A percentile compares a stretch with the other conserved stretches of the same genome.
phyloP scores from a whole-genome alignment of 2,888 invertebrate species.

The Charanyca ferruginea region DNA sequence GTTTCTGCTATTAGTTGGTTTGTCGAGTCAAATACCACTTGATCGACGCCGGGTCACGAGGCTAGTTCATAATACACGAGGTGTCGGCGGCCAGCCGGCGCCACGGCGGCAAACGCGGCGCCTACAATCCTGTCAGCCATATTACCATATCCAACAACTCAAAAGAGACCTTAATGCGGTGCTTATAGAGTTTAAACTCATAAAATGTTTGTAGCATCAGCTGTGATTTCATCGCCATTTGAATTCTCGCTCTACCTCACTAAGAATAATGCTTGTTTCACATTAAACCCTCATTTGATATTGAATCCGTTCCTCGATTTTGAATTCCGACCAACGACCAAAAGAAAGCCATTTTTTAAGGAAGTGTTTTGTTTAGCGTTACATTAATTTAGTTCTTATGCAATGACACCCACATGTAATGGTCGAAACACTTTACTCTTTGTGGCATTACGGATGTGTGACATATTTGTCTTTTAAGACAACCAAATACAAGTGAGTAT shows the following conservation, averaged over 20 bases:
- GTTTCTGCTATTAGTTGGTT: slow-evolving; percentile 79
- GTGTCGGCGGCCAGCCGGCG: slow-evolving; percentile 90
- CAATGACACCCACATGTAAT: slow-evolving; percentile 63
- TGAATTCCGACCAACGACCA: slow-evolving; percentile 86
- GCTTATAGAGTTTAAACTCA: slow-evolving; percentile 57
- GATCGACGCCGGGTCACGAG: slow-evolving; percentile 89
- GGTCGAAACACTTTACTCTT: slow-evolving; percentile 11
- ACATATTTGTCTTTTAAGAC: slow-evolving; percentile 29
- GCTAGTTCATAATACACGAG: slow-evolving; percentile 91
- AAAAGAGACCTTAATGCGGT: slow-evolving; percentile 61
- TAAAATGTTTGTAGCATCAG: slow-evolving; percentile 64
- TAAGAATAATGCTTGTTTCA: slow-evolving; percentile 64
- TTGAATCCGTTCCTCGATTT: slow-evolving; percentile 86
- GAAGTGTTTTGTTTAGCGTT: slow-evolving; percentile 80
- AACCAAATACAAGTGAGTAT: slow-evolving; percentile 26
- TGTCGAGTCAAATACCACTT: slow-evolving; percentile 88
- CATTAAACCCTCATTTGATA: slow-evolving; percentile 56
- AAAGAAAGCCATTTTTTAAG: slow-evolving; percentile 88
- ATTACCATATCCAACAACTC: slow-evolving; percentile 61
- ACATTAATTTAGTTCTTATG: slow-evolving; percentile 79
- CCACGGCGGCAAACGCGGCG: slow-evolving; percentile 88
- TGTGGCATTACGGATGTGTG: slow-evolving; percentile 39
- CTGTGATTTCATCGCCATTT: slow-evolving; percentile 70
- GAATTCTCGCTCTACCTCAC: slow-evolving; percentile 68
- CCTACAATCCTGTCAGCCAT: slow-evolving; percentile 87